Conservation (phyloP, 2,888 invertebrate species). For the Xestia rhomboidea region DNA sequence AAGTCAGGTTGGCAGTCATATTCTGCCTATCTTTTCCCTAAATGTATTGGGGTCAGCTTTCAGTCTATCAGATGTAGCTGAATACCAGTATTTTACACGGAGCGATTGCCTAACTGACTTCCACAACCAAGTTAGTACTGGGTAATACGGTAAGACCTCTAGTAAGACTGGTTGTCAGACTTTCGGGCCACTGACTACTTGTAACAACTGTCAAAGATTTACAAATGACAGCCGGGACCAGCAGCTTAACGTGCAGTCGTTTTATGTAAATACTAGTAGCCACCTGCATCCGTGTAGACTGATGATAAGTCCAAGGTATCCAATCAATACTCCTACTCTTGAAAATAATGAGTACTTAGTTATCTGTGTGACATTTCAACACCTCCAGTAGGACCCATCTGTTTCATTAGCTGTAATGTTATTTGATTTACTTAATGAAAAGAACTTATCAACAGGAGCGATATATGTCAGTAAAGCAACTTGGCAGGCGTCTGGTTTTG, state of each 20-base stretch:
- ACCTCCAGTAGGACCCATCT: neutral
- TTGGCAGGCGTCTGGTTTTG: neutral
- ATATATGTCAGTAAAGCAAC: neutral
- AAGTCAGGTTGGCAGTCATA: too few relatives aligned
- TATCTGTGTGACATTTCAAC: constrained; percentile 13
- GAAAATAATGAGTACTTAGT: neutral
- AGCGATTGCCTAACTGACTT: neutral
- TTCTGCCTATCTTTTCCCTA: neutral
- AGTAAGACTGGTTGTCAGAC: neutral
- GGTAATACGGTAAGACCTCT: neutral
- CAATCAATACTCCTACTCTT: neutral
- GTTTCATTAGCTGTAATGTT: constrained; percentile 4
- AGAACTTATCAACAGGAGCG: neutral
- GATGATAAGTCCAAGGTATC: neutral
- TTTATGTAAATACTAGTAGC: neutral
- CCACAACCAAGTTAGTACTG: neutral
- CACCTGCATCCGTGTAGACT: neutral
- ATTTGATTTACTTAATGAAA: neutral
- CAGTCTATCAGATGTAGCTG: neutral
- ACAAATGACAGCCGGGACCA: too few relatives aligned
- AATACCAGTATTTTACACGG: neutral
- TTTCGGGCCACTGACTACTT: neutral
- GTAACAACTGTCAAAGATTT: neutral
- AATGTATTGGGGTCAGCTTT: neutral
- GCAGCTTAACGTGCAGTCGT: neutral